phyloP scores from a whole-genome alignment of 2,888 invertebrate species.

The Panopea generosa region DNA sequence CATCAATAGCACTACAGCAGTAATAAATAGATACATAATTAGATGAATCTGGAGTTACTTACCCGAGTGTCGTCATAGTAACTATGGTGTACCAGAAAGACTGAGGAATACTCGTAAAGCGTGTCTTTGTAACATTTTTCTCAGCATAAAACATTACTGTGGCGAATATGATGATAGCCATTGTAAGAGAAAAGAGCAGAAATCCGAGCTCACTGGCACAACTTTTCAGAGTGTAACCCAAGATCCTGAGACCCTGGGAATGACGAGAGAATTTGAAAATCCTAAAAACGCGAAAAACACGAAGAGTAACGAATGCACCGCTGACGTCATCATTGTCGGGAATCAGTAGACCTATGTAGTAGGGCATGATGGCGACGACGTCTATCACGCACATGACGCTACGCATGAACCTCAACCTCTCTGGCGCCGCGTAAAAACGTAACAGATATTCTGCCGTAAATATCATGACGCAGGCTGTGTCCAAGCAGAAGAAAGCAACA shows the following conservation, averaged over 20 bases:
- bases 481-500: constrained; percentile 97
- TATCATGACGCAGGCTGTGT: constrained; percentile 99
- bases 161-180: constrained; percentile 99
- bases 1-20: constrained; percentile 2
- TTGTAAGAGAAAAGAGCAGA: constrained; percentile 99
- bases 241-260: constrained; percentile 98
- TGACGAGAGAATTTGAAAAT: constrained; percentile 99
- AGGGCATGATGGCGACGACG: constrained; percentile 99
- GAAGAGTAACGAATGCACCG: constrained; percentile 98
- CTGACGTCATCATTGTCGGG: constrained; percentile 99
- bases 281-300: constrained; percentile 99
- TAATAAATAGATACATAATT: too few species aligned
- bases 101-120: constrained; percentile 99
- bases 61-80: constrained; percentile 99
- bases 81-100: constrained; percentile 99
- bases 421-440: constrained; percentile 97
- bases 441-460: constrained; percentile 99
- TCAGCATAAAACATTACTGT: constrained; percentile 99
- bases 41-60: constrained; percentile 86
- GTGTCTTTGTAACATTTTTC: constrained; percentile 98
- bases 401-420: constrained; percentile 98
- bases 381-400: constrained; percentile 99
- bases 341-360: constrained; percentile 98
- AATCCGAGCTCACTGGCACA: constrained; percentile 99
- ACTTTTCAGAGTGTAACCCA: constrained; percentile 99